Base-by-base conservation (phyloP, 23 tunicate genomes). In the Styela plicata region DNA sequence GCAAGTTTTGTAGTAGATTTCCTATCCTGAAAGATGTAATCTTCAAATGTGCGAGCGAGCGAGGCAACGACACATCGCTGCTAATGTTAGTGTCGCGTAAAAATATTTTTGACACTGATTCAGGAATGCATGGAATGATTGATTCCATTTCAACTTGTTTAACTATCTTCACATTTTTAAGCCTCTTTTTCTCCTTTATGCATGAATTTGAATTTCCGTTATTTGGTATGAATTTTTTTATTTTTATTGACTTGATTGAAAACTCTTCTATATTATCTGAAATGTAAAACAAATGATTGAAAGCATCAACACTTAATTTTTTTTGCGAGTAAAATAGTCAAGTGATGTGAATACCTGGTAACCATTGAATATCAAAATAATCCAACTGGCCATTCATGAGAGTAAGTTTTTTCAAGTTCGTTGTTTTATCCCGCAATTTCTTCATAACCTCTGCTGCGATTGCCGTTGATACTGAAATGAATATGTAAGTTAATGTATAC, bases 261-360 rank as follows among this genome's bases (percentile, higher is more conserved):
- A 24, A 65, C 17, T 65, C 31, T 24, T 65, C 17, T 65, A 24
- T 65, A 10, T 7, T 25, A 25, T 24, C 29, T 65, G 70, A 7
- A 65, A 65, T 25, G 19, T 17, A 65, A 24, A 65, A 65, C 7
- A 18, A 65, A 24, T 65, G 64, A 57, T 17, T 17, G 20, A 20
- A 57, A 20, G 19, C 64, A 57, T 17, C 18, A 57, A 20, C 19
- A 17, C 18, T 57, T 57, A 17, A 20, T 20, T 17, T 20, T 20
- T n/a, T n/a, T n/a, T n/a, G n/a, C n/a, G n/a, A n/a, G n/a, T n/a
- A n/a, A n/a, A 25, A 67, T 0, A 67, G 31, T 0, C 19, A 27
- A 67, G 16, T 67, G 18, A 67, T 18, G 24, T 29, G n/a, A 13
- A 29, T 18, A 67, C 71, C 71, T 67, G 71, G 71, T 67, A 67